Evolutionary conservation across 1,140 invertebrate genomes (phyloP).

Genomic region (Cryptotermes secundus): DNA sequence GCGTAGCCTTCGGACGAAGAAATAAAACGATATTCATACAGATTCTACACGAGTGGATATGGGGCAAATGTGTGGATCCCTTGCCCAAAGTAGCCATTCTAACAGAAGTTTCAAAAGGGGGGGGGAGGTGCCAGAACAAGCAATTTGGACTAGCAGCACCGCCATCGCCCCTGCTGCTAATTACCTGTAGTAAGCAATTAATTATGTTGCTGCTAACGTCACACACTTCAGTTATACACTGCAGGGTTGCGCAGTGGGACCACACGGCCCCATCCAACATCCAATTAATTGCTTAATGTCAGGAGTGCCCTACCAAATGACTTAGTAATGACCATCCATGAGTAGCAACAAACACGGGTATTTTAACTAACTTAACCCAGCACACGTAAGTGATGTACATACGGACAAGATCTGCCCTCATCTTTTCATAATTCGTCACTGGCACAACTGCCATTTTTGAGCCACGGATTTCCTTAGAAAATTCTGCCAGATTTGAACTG

Average conservation of each 20-base stretch:
- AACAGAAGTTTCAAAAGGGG: background rate
- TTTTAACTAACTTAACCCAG: background rate
- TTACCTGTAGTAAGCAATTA: background rate
- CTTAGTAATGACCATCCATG: background rate
- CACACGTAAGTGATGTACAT: background rate
- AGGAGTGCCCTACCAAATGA: background rate
- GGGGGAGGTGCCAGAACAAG: background rate
- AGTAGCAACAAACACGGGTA: background rate
- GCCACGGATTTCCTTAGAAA: too few relatives aligned
- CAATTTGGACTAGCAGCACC: background rate
- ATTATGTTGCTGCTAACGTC: background rate
- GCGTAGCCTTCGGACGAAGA: too few relatives aligned
- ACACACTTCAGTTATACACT: background rate
- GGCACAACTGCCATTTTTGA: too few relatives aligned
- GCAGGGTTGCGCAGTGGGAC: background rate
- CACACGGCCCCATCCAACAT: background rate
- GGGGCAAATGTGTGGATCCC: background rate
- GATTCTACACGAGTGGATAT: background rate
- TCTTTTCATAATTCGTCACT: too few relatives aligned
- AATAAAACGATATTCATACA: background rate
- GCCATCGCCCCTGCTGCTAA: background rate
- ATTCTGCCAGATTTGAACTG: too few relatives aligned
- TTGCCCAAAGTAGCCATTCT: background rate
- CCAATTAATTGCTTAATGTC: background rate
- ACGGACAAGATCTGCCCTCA: background rate